Conservation (phyloP, 2,113 vertebrate species). For the Ptychochromis oligacanthus region DNA sequence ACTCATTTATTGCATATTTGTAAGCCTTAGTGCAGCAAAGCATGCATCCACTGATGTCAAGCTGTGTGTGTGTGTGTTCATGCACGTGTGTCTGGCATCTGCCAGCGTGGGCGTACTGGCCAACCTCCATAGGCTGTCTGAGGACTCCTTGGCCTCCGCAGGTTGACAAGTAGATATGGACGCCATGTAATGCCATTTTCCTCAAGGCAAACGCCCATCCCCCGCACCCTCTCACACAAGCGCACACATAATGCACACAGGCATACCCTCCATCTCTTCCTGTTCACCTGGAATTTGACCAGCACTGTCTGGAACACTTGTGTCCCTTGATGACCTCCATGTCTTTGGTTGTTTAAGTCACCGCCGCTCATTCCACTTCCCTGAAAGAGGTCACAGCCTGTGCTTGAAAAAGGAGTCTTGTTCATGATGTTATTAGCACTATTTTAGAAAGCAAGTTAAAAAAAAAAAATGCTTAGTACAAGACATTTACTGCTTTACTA, state of each 20-base stretch:
- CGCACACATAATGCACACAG: slow-evolving; percentile 19
- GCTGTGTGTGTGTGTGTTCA: slow-evolving; percentile 23
- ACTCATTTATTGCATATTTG: slow-evolving; percentile 22
- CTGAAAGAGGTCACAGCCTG: neutral
- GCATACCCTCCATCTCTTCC: slow-evolving; percentile 25
- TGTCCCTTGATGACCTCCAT: slow-evolving; percentile 34
- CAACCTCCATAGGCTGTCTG: slow-evolving; percentile 66
- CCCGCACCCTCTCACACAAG: slow-evolving; percentile 18
- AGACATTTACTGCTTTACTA: neutral
- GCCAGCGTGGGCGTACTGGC: slow-evolving; percentile 69
- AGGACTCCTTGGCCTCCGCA: slow-evolving; percentile 54
- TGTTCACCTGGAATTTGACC: slow-evolving; percentile 53
- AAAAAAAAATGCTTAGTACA: neutral
- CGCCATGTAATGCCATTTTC: slow-evolving; percentile 55
- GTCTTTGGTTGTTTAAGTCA: slow-evolving; percentile 21
- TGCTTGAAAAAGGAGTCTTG: slow-evolving; percentile 1
- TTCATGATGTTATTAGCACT: neutral
- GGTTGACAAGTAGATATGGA: slow-evolving; percentile 77
- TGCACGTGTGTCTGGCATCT: slow-evolving; percentile 53
- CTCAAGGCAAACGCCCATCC: slow-evolving; percentile 47
- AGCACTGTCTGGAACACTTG: slow-evolving; percentile 23
- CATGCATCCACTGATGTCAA: slow-evolving; percentile 24
- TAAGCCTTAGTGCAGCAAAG: slow-evolving; percentile 7
- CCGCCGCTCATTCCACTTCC: neutral
- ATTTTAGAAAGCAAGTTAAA: neutral